Evolutionary conservation across 2,797 vertebrate genomes (phyloP).

Genomic region (Rhincodon typus): DNA sequence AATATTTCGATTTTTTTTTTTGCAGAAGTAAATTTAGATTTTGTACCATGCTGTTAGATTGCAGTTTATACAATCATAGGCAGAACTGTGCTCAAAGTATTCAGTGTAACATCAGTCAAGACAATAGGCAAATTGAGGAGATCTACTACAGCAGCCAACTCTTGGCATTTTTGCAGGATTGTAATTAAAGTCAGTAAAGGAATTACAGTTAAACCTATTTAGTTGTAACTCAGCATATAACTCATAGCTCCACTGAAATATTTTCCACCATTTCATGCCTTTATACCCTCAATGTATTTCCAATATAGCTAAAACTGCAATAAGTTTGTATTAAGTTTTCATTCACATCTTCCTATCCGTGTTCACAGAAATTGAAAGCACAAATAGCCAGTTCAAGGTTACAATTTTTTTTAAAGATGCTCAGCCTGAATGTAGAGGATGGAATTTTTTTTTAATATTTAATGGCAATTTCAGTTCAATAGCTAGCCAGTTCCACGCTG

Average conservation of each 20-base stretch:
- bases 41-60: not conserved
- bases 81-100: not conserved
- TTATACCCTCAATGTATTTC: not conserved
- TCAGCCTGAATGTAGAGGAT: not conserved
- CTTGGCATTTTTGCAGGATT: not conserved
- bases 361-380: not conserved
- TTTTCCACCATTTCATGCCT: not conserved
- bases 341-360: not conserved
- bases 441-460: not conserved
- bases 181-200: not conserved
- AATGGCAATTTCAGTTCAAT: conserved; percentile 1
- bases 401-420: not conserved
- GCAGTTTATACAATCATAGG: not conserved
- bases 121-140: not conserved
- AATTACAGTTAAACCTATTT: not conserved
- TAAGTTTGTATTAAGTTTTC: not conserved
- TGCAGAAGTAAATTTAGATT: not conserved
- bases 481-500: not conserved
- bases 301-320: not conserved
- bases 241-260: not conserved
- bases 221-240: not conserved
- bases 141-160: not conserved
- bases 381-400: not conserved
- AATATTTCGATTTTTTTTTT: not conserved
- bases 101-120: not conserved